Base-by-base conservation (phyloP, 2,113 vertebrate species). In the Bubalus kerabau region DNA sequence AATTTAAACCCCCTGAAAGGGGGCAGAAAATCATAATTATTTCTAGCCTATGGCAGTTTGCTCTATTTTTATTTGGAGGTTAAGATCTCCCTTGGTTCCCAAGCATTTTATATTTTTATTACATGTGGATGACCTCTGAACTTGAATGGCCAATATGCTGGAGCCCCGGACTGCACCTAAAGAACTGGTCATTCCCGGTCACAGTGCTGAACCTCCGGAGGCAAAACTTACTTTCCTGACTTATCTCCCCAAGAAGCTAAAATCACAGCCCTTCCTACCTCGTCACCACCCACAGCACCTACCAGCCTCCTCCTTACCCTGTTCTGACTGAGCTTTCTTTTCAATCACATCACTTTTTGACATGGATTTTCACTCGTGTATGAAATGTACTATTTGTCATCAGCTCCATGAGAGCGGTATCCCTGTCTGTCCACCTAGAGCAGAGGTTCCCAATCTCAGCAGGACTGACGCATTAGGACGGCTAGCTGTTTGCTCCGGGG, bases 31-130 rank as follows among this genome's bases (percentile, higher is more conserved):
- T 67, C 95, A 92, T 76, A 54, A 89, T 83, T 84, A 93, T n/a
- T 97, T 89, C 94, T 95, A 71, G n/a, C 93, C 30, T 52, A 36
- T 1, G 56, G 1, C 64, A 84, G 36, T 28, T 50, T 67, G 16
- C 81, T 98, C 96, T 96, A 54, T 82, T 92, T 97, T 94, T 67
- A 80, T 56, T 95, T 87, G 86, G 52, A 91, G 62, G 94, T 2
- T 8, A 93, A 84, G 62, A 48, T 90, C 62, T 48, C 62, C 67
- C 74, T 84, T 76, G 32, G 71, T 86, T 95, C 60, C 12, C 4
- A 50, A 88, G n/a, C 19, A 48, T 32, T 86, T 97, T 54, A 15
- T 96, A 26, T 50, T 40, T 52, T 81, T 85, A 54, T 81, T n/a
- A 57, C 32, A 36, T 74, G 21, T 21, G 5, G 52, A 59, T 26